These are phyloP conservation scores for Dinomys branickii DNA, from an alignment of 2,113 vertebrate genomes.

Conservation along the genomic window DNA sequence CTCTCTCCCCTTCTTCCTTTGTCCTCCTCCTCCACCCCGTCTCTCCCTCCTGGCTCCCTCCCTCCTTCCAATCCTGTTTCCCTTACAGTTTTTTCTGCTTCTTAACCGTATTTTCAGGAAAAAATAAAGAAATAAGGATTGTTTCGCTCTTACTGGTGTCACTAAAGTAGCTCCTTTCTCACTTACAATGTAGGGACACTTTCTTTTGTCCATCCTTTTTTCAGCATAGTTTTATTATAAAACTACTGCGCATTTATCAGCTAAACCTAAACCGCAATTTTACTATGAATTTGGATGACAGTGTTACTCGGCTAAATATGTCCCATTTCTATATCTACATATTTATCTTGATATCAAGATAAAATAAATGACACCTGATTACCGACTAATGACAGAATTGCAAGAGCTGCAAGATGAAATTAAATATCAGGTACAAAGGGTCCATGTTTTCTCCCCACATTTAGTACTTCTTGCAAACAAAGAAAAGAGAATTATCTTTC, in stretches of 20 bases:
- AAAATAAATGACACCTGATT: not conserved
- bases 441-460: not conserved
- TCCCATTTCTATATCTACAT: constrained; percentile 10
- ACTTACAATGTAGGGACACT: not conserved
- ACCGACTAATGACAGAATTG: constrained; percentile 48
- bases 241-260: not conserved
- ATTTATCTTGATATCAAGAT: constrained; percentile 24
- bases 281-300: constrained; percentile 3
- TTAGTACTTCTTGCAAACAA: constrained; percentile 37
- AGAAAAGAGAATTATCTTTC: constrained; percentile 36
- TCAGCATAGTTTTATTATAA: not conserved
- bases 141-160: not conserved
- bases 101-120: not conserved
- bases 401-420: constrained; percentile 47
- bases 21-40: not conserved
- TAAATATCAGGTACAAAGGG: constrained; percentile 25
- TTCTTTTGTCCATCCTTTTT: not conserved
- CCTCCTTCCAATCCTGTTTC: not conserved
- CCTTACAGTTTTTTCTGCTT: not conserved
- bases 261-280: not conserved
- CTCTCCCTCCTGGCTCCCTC: not conserved
- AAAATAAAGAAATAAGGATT: not conserved
- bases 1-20: too few relatives aligned
- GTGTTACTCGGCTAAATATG: not conserved
- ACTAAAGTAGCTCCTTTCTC: not conserved